These are phyloP conservation scores for Sinopyrophorus schimmeli DNA, from an alignment of 2,888 invertebrate species.

Conservation along the genomic window DNA sequence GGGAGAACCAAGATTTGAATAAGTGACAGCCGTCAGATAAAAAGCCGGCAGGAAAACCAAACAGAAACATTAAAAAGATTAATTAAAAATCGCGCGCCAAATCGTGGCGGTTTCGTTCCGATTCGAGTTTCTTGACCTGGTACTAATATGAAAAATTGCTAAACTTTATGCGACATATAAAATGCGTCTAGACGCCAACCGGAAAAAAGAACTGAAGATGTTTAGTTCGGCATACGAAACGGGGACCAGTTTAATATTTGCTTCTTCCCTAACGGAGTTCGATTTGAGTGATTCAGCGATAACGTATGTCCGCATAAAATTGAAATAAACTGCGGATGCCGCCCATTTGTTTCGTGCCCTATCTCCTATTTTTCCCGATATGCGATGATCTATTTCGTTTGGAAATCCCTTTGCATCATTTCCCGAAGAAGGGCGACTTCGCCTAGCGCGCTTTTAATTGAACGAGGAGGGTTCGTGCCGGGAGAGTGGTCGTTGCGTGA, in stretches of 20 bases:
- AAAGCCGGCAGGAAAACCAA: too few relatives aligned
- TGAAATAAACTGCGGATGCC: constrained; percentile 16
- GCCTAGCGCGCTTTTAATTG: too few relatives aligned
- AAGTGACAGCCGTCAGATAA: too few relatives aligned
- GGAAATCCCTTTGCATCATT: constrained; percentile 20
- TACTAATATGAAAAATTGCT: constrained; percentile 13
- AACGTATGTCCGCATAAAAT: constrained; percentile 19
- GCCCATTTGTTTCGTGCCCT: constrained; percentile 12
- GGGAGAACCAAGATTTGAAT: too few relatives aligned
- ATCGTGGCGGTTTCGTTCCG: too few relatives aligned
- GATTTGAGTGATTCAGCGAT: constrained; percentile 13
- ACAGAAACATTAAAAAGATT: too few relatives aligned
- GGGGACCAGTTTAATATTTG: constrained; percentile 8
- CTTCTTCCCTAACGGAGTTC: constrained; percentile 7
- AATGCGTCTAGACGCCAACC: constrained; percentile 13
- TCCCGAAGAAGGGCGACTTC: not conserved
- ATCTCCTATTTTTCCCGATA: constrained; percentile 9
- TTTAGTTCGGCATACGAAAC: constrained; percentile 3
- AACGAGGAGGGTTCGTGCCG: too few relatives aligned
- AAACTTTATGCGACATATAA: constrained; percentile 11
- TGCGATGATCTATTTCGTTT: constrained; percentile 9
- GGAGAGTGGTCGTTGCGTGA: too few relatives aligned
- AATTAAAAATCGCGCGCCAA: too few relatives aligned
- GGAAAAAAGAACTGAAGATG: constrained; percentile 4
- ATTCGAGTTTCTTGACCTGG: constrained; percentile 15